Base-by-base conservation (phyloP, 2,113 vertebrate genomes). In the Barnardius zonarius region DNA sequence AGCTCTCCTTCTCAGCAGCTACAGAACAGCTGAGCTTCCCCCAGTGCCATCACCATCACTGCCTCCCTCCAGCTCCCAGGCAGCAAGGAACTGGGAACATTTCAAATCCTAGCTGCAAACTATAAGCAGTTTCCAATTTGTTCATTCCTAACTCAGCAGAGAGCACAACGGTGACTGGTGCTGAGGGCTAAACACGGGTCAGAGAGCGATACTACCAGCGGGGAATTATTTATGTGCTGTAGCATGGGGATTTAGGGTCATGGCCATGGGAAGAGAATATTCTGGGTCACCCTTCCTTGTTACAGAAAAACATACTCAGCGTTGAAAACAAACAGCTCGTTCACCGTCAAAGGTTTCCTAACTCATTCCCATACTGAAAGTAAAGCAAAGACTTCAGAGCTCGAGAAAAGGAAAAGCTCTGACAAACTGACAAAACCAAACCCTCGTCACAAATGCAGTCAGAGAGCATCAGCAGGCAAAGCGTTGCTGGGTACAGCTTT, bases 171-270 rank as follows among this genome's bases (percentile, higher is more conserved):
- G 79, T 31, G 77, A 7, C 61, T 68, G 62, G 22, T 48, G 86
- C 90, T 84, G 91, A 76, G 66, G 54, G 83, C 73, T 76, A 76
- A 86, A 25, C 23, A 73, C 41, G 52, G 86, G 86, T 91, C 83
- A 28, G 0, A 19, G 49, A 48, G 80, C 12, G 30, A 69, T 33
- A 33, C 69, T 19, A 49, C 39, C 5, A 24, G 52, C 74, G 66
- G 28, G 57, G 93, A 93, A 80, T 97, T 80, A 83, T 96, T 91
- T 54, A 49, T 69, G 52, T 37, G 12, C 66, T 66, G 44, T 13
- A 16, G 52, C 1, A 0, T 15, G 11, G 66, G 92, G 48, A 79
- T 59, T 54, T 28, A 28, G 69, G 83, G 88, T 82, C 57, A 10
- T 0, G 15, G 52, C 51, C 86, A 68, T 0, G 0, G 27, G 33